These are phyloP conservation scores for Ctenodactylus gundi DNA, from an alignment of 2,113 vertebrate species.

Conservation along the genomic window DNA sequence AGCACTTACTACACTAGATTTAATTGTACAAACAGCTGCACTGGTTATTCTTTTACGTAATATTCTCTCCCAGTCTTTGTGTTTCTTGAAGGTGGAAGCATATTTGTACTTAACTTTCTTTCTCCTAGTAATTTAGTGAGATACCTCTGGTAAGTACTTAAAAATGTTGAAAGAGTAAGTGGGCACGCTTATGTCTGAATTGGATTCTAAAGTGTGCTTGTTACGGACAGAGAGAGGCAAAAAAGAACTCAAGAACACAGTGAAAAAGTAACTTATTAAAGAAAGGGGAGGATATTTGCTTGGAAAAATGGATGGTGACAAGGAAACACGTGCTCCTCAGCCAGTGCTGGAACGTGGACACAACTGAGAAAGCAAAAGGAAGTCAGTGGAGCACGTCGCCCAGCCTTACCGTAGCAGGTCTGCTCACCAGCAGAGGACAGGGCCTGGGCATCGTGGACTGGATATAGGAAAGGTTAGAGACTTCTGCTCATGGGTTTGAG, in stretches of 20 bases:
- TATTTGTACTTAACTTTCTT: neutral
- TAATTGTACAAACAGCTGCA: neutral
- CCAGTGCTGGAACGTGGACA: neutral
- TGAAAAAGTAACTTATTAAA: neutral
- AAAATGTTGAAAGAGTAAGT: conserved; percentile 26
- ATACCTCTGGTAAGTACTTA: neutral
- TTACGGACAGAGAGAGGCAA: neutral
- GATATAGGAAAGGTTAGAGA: neutral
- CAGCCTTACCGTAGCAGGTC: neutral
- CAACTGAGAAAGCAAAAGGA: neutral
- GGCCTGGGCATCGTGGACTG: neutral
- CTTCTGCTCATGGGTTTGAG: neutral
- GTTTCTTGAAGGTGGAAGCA: neutral
- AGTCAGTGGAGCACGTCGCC: neutral
- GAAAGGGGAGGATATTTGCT: neutral
- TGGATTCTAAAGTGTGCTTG: neutral
- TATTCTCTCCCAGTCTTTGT: neutral
- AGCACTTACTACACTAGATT: neutral
- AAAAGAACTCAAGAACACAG: neutral
- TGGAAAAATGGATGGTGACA: neutral
- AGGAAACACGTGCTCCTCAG: neutral
- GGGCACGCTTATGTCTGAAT: neutral
- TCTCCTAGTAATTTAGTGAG: neutral
- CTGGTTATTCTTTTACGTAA: neutral
- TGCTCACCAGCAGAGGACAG: neutral